Base-by-base conservation (phyloP, 2,797 vertebrate genomes). In the Anguilla obscura region DNA sequence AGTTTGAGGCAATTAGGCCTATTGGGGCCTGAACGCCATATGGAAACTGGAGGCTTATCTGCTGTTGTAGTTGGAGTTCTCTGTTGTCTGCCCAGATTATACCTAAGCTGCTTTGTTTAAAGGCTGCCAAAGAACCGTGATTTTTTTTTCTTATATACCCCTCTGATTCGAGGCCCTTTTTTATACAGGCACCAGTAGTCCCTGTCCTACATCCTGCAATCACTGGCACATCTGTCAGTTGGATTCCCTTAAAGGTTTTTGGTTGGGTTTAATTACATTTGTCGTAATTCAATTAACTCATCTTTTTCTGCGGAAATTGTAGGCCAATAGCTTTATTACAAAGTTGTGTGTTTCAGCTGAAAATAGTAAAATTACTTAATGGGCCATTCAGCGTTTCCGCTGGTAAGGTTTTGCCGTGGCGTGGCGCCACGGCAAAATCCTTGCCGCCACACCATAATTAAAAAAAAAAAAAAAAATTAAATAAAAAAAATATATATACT, bases 71-170 rank as follows among this genome's bases (percentile, higher is more conserved):
- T 90, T 93, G 92, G 91, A 93, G 92, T 88, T 93, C 93, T 91
- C 92, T 88, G 93, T 92, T 92, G 94, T 92, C 94, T 93, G 90
- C 83, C 86, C 92, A 95, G 95, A 96, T 96, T 96, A 95, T 89
- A 90, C 92, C 71, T 96, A 96, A 96, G 93, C 94, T 93, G 92
- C 94, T 96, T 96, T 96, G 90, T 93, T 94, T 92, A 87, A 92
- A 91, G 92, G 89, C 92, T 90, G 90, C 92, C 16, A 84, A 91
- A 90, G 92, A 85, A 89, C 87, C 60, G 16, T 80, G 33, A 85
- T 88, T 85, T 86, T 86, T 54, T 86, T 58, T 84, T 74, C 84
- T 1, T 21, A 24, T 82, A 2, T 24, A 40, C 36, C 74, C 16
- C n/a, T 79, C 33, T 40, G 74, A 79, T 40, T 79, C 33, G 21